Conservation (phyloP, 2,888 invertebrate species). For the Sicus ferrugineus region DNA sequence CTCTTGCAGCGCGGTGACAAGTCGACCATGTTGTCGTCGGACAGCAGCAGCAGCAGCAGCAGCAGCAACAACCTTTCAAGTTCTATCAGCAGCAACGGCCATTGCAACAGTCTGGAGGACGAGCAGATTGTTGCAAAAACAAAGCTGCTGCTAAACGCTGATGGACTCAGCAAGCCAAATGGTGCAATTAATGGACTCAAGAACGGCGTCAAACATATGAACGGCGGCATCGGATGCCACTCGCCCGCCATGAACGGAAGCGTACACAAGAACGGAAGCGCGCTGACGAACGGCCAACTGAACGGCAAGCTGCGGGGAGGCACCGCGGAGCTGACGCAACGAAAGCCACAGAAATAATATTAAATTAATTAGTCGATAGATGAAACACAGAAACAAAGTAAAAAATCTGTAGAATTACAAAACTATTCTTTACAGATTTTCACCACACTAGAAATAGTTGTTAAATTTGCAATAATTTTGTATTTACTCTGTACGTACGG, state of each 20-base stretch:
- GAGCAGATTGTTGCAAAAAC: constrained; percentile 14
- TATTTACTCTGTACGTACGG: too few species aligned
- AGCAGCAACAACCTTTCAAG: constrained; percentile 9
- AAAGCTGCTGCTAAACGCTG: constrained; percentile 45
- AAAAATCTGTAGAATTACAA: too few species aligned
- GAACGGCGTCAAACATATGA: constrained; percentile 48
- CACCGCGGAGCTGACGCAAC: constrained; percentile 59
- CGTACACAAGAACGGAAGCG: constrained; percentile 52
- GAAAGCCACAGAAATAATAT: constrained; percentile 64
- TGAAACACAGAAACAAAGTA: neutral
- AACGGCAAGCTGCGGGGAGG: constrained; percentile 40
- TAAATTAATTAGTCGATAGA: constrained; percentile 35
- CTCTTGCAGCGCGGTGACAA: constrained; percentile 52
- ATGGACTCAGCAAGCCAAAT: constrained; percentile 44
- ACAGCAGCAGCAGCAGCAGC: constrained; percentile 50
- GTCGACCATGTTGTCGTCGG: constrained; percentile 38
- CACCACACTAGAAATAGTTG: too few species aligned
- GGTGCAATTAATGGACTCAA: constrained; percentile 47
- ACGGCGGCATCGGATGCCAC: constrained; percentile 44
- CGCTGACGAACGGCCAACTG: constrained; percentile 53
- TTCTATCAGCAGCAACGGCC: constrained; percentile 32
- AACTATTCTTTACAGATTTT: too few species aligned
- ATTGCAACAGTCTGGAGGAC: constrained; percentile 36
- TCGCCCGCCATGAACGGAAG: constrained; percentile 47
- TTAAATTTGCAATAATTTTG: too few species aligned